Percentiles rank a stretch among this genome's conserved stretches.
phyloP scores from a whole-genome alignment of 2,888 invertebrate genomes.

The Drosophila quinaria region DNA sequence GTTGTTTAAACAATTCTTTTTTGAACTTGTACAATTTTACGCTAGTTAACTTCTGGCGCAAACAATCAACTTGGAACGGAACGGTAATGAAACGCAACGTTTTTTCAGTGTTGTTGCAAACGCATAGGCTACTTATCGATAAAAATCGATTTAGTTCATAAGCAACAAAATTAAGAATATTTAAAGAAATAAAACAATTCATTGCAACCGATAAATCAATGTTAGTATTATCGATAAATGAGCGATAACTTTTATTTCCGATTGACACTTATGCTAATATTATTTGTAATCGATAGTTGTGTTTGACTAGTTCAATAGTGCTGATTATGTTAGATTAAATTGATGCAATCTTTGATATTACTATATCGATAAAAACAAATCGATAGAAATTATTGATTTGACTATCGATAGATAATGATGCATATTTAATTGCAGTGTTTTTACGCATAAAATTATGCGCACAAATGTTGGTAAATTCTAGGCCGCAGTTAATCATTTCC shows the following conservation, averaged over 20 bases:
- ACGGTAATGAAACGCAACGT: slow-evolving; percentile 37
- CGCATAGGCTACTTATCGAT: slow-evolving; percentile 31
- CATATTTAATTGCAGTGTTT: slow-evolving; percentile 23
- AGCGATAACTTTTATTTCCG: background rate
- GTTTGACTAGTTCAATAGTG: too few species aligned
- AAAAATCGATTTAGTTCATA: slow-evolving; percentile 2
- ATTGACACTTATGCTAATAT: background rate
- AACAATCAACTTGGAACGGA: slow-evolving; percentile 41
- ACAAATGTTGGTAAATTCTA: slow-evolving; percentile 63
- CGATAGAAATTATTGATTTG: background rate
- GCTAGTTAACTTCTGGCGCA: slow-evolving; percentile 57
- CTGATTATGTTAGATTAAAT: too few species aligned
- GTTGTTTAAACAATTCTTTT: slow-evolving; percentile 37
- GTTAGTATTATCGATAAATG: background rate
- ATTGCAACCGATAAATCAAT: background rate
- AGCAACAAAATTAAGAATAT: background rate
- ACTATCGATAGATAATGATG: slow-evolving; percentile 1
- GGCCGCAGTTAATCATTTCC: slow-evolving; percentile 47
- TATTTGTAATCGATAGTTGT: background rate
- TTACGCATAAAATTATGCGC: slow-evolving; percentile 49
- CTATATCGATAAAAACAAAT: background rate
- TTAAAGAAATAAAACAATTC: background rate
- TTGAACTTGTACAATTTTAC: slow-evolving; percentile 73
- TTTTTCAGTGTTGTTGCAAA: slow-evolving; percentile 3
- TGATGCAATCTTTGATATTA: too few species aligned